Evolutionary conservation across 2,797 vertebrate species (phyloP).

Genomic region (Serranus cabrilla): DNA sequence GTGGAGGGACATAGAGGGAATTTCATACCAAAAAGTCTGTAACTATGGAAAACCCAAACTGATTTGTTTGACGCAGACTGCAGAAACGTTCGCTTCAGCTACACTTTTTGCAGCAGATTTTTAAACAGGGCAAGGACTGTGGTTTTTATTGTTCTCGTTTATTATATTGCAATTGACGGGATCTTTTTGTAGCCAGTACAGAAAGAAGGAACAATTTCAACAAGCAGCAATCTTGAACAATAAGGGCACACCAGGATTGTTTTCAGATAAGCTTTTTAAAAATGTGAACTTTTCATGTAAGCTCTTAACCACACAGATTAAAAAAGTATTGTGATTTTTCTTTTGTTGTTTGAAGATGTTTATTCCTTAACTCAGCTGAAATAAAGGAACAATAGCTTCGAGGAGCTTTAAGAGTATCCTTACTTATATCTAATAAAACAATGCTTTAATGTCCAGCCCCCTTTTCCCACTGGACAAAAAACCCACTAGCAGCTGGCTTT

Average conservation of each 20-base stretch:
- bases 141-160: constrained; percentile 15
- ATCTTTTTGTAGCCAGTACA: neutral
- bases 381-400: neutral
- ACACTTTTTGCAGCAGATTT: constrained; percentile 19
- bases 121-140: neutral
- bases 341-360: neutral
- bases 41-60: constrained; percentile 24
- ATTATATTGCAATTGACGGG: neutral
- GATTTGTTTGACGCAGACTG: constrained; percentile 25
- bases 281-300: neutral
- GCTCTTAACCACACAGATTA: too few species aligned
- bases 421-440: neutral
- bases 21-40: constrained; percentile 33
- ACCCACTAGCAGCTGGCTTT: too few species aligned
- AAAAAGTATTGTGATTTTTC: too few species aligned
- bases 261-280: neutral
- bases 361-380: neutral
- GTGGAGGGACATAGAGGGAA: constrained; percentile 39
- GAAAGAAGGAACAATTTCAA: neutral
- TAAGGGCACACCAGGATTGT: neutral
- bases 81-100: constrained; percentile 27
- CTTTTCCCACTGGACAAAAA: neutral
- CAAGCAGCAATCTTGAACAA: neutral
- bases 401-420: neutral
- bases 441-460: neutral